Evolutionary conservation across 2,797 vertebrate species (phyloP).

Genomic region (Botia kubotai): DNA sequence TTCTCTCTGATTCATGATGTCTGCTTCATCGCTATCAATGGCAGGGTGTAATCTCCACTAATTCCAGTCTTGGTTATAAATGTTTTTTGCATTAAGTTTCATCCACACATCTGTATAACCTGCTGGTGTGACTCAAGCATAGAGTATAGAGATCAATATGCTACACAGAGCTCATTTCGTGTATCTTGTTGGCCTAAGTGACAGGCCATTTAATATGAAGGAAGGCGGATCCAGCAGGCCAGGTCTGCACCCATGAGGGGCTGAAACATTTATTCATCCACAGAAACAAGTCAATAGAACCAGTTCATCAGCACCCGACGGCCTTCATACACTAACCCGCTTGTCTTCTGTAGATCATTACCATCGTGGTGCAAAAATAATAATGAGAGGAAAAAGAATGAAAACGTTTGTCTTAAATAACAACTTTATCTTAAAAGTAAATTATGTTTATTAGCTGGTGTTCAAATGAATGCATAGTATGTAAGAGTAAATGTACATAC

Average conservation of each 20-base stretch:
- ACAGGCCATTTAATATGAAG: constrained; percentile 75
- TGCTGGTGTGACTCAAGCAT: constrained; percentile 64
- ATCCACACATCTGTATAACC: constrained; percentile 65
- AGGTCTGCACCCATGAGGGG: constrained; percentile 66
- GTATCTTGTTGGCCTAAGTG: constrained; percentile 72
- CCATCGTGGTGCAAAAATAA: constrained; percentile 48
- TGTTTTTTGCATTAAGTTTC: constrained; percentile 66
- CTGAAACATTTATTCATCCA: constrained; percentile 76
- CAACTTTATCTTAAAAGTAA: not conserved
- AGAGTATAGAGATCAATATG: constrained; percentile 71
- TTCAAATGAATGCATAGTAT: too few species aligned
- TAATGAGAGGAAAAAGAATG: not conserved
- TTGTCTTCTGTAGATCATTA: constrained; percentile 59
- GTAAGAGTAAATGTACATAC: too few species aligned
- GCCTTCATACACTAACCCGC: constrained; percentile 58
- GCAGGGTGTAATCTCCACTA: constrained; percentile 50
- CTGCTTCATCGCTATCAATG: constrained; percentile 39
- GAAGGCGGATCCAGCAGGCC: constrained; percentile 64
- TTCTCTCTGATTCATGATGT: constrained; percentile 59
- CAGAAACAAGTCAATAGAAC: constrained; percentile 74
- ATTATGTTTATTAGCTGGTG: too few species aligned
- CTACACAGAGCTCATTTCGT: constrained; percentile 72
- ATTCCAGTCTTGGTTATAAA: constrained; percentile 66
- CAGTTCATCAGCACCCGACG: constrained; percentile 65
- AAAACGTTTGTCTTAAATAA: constrained; percentile 20